phyloP scores from a whole-genome alignment of 2,113 vertebrate genomes.

The Propithecus coquereli region DNA sequence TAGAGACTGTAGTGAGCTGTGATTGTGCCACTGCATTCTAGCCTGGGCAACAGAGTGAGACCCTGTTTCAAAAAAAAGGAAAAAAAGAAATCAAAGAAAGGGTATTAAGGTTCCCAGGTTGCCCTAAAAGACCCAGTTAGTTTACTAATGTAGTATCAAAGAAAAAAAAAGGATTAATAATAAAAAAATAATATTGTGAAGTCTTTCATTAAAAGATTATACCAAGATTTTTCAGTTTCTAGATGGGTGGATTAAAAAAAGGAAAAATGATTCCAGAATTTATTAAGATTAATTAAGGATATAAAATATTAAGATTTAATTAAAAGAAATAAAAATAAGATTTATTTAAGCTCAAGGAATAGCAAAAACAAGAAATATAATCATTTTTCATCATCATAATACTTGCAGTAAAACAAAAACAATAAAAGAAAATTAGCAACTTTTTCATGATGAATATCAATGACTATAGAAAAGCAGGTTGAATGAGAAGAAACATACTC shows the following conservation, averaged over 20 bases:
- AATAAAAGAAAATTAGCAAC: not conserved
- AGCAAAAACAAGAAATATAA: not conserved
- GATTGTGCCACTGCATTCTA: too few relatives aligned
- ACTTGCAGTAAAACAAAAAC: not conserved
- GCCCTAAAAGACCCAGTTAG: not conserved
- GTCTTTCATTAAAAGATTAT: not conserved
- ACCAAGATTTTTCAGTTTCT: not conserved
- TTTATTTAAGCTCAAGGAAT: not conserved
- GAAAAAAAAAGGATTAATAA: not conserved
- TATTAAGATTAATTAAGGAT: not conserved
- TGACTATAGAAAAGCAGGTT: not conserved
- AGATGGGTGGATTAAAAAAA: not conserved
- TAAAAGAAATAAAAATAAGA: not conserved
- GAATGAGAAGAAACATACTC: conserved; percentile 3
- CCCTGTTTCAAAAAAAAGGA: too few relatives aligned
- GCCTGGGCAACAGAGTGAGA: too few relatives aligned
- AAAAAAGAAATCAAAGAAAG: too few relatives aligned
- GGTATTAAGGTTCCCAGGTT: not conserved
- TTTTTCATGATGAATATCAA: not conserved
- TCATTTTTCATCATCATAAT: not conserved
- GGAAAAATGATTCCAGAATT: not conserved
- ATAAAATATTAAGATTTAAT: not conserved
- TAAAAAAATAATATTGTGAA: not conserved
- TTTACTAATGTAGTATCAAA: not conserved
- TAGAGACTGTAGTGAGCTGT: too few relatives aligned